These are phyloP conservation scores for Eudyptes chrysolophus DNA, from an alignment of 2,113 vertebrate species.

Conservation along the genomic window DNA sequence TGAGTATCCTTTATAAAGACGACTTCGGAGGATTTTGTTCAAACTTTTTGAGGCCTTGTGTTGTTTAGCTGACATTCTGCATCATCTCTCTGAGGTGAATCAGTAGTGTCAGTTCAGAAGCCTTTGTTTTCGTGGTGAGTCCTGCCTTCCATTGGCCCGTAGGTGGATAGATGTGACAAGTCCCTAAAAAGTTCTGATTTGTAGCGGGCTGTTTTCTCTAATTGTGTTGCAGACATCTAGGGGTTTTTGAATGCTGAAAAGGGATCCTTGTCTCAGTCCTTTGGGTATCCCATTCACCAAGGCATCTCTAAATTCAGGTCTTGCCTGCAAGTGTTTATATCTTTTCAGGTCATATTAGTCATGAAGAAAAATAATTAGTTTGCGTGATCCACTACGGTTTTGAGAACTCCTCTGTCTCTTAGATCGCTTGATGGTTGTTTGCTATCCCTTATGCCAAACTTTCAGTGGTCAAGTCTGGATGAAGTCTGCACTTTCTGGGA, in stretches of 20 bases:
- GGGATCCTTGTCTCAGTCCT: not conserved
- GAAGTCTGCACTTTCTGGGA: not conserved
- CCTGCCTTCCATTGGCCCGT: not conserved
- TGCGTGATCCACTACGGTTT: not conserved
- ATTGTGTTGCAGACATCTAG: not conserved
- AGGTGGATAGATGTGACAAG: not conserved
- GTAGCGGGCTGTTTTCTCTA: not conserved
- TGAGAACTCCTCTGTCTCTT: not conserved
- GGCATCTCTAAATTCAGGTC: not conserved
- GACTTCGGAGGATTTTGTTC: not conserved
- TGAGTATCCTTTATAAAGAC: not conserved
- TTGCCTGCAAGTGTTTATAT: not conserved
- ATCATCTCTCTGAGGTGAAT: not conserved
- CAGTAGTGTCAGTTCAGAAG: not conserved
- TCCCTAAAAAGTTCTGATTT: not conserved
- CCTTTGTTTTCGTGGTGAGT: not conserved
- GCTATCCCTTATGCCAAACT: not conserved
- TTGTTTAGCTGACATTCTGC: not conserved
- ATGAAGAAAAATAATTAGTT: not conserved
- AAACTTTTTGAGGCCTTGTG: not conserved
- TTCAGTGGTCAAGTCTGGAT: not conserved
- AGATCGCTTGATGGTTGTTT: not conserved
- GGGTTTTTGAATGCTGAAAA: not conserved
- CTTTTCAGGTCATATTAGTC: not conserved
- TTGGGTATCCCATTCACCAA: not conserved